Evolutionary conservation across 2,797 vertebrate species (phyloP).

Genomic region (Darevskia nairensis): DNA sequence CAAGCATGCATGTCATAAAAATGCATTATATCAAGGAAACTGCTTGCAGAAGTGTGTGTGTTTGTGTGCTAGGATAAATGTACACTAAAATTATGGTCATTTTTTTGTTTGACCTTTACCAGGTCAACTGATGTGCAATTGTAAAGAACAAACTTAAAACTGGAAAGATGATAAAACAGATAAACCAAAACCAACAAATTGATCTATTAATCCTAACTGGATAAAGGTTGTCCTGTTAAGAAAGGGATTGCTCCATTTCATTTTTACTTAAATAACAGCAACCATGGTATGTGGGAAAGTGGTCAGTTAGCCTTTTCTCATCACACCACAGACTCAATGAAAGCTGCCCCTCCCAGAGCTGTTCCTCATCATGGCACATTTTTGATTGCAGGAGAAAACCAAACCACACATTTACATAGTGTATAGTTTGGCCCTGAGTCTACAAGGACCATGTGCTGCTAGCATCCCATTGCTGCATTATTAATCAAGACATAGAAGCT

Average conservation of each 20-base stretch:
- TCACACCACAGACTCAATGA: neutral
- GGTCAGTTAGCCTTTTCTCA: neutral
- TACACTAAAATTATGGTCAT: too few species aligned
- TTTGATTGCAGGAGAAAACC: neutral
- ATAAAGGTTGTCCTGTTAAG: neutral
- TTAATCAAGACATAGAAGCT: constrained; percentile 33
- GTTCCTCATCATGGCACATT: neutral
- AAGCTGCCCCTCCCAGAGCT: neutral
- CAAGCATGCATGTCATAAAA: too few species aligned
- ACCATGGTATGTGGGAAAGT: neutral
- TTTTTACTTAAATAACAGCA: neutral
- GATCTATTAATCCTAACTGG: too few species aligned
- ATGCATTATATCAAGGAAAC: too few species aligned
- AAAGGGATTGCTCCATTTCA: too few species aligned
- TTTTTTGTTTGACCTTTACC: too few species aligned
- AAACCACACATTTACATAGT: constrained; percentile 43
- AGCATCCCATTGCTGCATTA: constrained; percentile 42
- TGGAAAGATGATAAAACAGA: too few species aligned
- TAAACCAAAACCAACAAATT: too few species aligned
- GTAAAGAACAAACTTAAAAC: too few species aligned
- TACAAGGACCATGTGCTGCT: constrained; percentile 15
- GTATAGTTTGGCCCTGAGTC: neutral
- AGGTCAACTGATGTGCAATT: too few species aligned
- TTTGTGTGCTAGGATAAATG: too few species aligned
- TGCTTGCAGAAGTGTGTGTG: too few species aligned